These are phyloP conservation scores for Galbula dea DNA, from an alignment of 2,113 vertebrate species.

Conservation along the genomic window DNA sequence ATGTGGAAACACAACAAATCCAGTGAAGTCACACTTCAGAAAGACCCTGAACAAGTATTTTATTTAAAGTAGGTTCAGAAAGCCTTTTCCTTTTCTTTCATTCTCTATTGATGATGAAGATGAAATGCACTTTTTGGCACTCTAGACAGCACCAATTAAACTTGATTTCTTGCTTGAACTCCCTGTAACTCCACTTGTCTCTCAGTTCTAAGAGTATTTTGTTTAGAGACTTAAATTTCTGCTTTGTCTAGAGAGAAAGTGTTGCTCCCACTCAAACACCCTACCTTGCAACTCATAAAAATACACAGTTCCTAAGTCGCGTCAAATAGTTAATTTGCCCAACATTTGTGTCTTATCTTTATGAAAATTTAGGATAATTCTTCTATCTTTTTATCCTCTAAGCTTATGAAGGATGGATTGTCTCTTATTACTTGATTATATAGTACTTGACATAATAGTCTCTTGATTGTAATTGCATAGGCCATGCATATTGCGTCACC, in stretches of 20 bases:
- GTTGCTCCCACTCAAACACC: not conserved
- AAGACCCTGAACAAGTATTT: not conserved
- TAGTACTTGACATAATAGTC: not conserved
- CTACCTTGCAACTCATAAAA: not conserved
- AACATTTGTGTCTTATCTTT: not conserved
- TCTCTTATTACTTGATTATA: constrained; percentile 15
- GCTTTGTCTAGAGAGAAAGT: not conserved
- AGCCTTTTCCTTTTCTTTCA: not conserved
- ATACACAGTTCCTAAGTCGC: not conserved
- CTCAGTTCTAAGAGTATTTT: not conserved
- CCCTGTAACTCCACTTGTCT: not conserved
- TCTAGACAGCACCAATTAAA: constrained; percentile 35
- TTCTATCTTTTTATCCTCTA: not conserved
- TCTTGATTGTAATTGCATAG: constrained; percentile 17
- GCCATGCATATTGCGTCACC: not conserved
- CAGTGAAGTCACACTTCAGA: not conserved
- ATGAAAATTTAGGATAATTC: not conserved
- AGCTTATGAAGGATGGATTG: not conserved
- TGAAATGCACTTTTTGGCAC: constrained; percentile 30
- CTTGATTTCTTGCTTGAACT: constrained; percentile 29
- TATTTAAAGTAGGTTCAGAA: not conserved
- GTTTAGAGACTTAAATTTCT: not conserved
- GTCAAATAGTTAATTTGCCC: not conserved
- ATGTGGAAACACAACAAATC: not conserved
- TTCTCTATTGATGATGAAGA: constrained; percentile 35